Evolutionary conservation across 1,140 invertebrate species (phyloP), one percentile per base, ranked within the genome.

Genomic region (Drosophila sechellia): DNA sequence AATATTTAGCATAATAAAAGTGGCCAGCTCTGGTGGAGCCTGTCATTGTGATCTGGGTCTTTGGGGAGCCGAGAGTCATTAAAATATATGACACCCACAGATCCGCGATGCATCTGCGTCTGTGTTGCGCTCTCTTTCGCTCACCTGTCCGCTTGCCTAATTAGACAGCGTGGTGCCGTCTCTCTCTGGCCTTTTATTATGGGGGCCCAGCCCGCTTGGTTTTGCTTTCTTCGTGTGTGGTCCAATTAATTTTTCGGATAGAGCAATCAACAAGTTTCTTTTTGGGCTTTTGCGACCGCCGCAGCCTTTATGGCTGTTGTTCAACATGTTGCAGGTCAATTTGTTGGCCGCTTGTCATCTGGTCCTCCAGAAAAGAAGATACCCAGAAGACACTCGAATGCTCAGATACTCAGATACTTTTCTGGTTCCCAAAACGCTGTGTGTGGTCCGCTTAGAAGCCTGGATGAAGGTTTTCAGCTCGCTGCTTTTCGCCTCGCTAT

Each of bases 161-260:
- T 83, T 71, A 83, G 75, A 78, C 61, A 63, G 53, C 55, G 49
- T 37, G 20, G 45, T 42, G 40, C 71, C 35, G 13, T 65, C 59
- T 57, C 54, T 46, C 56, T 42, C 58, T 45, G 27, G 11, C 31
- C 42, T 42, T 22, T 55, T 43, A 11, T 11, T 10, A 31, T 17
- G 0, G n/a, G 52, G 54, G 55, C 46, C 48, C 43, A 39, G 20
- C 22, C 57, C 58, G 60, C 35, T 60, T 58, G 45, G n/a, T 66
- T 63, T 54, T 59, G 66, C 57, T 60, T 59, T 53, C 73, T 66
- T 87, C 76, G 79, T 87, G 83, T 87, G 83, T 77, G 83, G 83
- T 87, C 83, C 83, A 87, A 87, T 87, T 87, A 87, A 87, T 87
- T 87, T 87, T 83, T 79, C 48, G 71, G 79, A 87, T 87, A 87